These are phyloP conservation scores for Microctonus brassicae DNA, from an alignment of 2,888 invertebrate genomes.

Conservation along the genomic window DNA sequence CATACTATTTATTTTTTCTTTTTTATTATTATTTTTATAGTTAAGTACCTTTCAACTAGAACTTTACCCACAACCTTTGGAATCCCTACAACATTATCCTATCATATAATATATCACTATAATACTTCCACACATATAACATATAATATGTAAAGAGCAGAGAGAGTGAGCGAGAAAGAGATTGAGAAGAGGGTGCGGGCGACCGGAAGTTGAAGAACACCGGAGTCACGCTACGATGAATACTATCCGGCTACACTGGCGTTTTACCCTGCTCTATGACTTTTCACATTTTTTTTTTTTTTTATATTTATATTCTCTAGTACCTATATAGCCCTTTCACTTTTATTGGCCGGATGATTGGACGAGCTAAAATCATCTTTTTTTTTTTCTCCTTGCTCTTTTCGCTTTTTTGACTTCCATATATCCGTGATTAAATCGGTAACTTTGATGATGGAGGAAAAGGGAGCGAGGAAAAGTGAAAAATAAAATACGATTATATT, in stretches of 20 bases:
- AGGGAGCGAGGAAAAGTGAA: slow-evolving; percentile 9
- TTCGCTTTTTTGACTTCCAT: background rate
- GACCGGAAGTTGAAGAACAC: slow-evolving; percentile 49
- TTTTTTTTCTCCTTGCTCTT: background rate
- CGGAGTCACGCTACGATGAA: slow-evolving; percentile 67
- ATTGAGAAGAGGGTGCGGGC: slow-evolving; percentile 36
- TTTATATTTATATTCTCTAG: background rate
- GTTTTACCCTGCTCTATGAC: slow-evolving; percentile 10
- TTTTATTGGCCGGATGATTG: background rate
- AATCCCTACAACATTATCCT: background rate
- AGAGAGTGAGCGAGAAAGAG: background rate
- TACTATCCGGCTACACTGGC: slow-evolving; percentile 43
- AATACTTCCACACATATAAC: background rate
- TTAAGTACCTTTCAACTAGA: background rate
- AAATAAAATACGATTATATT: slow-evolving; percentile 5
- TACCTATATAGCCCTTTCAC: background rate
- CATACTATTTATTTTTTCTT: no score
- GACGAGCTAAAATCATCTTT: background rate
- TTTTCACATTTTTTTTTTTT: background rate
- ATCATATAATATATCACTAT: background rate
- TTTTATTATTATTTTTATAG: background rate
- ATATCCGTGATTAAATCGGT: slow-evolving; percentile 30
- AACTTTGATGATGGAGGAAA: background rate
- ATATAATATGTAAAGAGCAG: background rate
- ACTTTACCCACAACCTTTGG: background rate